Evolutionary conservation across 1,140 invertebrate genomes (phyloP), one percentile per base, ranked within the genome.

Genomic region (Drosophila ogumai): DNA sequence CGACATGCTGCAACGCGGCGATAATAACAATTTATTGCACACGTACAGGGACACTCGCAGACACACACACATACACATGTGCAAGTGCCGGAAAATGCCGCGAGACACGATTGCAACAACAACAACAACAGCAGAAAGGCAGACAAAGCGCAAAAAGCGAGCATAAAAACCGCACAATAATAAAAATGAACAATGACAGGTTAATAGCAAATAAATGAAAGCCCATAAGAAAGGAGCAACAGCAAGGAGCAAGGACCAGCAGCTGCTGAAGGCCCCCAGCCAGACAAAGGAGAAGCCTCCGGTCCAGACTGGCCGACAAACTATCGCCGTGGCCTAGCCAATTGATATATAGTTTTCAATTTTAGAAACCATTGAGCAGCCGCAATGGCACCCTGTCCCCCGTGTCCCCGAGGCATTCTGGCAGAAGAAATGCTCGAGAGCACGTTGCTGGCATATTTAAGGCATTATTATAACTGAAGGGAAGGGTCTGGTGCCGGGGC

Each of bases 171-270:
- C 78, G 59, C 82, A 90, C 85, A 85, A 85, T 84, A 90, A 91
- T 91, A 91, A 91, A 91, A 91, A 91, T 91, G 90, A 91, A 91
- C 90, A 91, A 91, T 91, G 90, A 91, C 90, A 91, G 90, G 90
- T 91, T 91, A 91, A 91, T 91, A 91, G 90, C 90, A 91, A 91
- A 91, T 91, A 91, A 91, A 91, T 91, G 90, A 91, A 91, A 91
- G 82, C 82, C 86, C 90, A 91, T 90, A 91, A 91, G 90, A 75
- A 91, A 78, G 56, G 56, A 58, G 79, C 63, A 50, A 25, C 13
- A 46, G 22, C 49, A 52, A 56, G 40, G 19, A 44, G 40, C 41
- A 64, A 77, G 36, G 50, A 58, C 63, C 56, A 60, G 40, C 52
- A 82, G 61, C 47, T 47, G 52, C 44, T 47, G 61, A 38, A 28